A percentile compares a stretch with the other conserved stretches of the same genome.
Conservation (phyloP, 1,140 invertebrate genomes). For the Oryctes rhinoceros region DNA sequence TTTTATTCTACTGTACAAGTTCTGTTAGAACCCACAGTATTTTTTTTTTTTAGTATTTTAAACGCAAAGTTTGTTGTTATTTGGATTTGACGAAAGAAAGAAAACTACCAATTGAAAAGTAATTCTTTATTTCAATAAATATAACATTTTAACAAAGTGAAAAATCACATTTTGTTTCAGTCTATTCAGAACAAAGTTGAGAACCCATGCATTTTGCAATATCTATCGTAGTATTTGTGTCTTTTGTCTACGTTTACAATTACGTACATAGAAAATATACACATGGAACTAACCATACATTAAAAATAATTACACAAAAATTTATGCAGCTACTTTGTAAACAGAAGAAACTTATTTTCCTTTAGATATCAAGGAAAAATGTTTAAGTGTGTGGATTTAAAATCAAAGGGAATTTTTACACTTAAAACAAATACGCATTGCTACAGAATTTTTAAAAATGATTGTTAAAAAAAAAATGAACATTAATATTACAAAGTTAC, state of each 20-base stretch:
- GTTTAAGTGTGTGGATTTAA: neutral
- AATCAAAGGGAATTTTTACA: neutral
- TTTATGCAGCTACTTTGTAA: neutral
- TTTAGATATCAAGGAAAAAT: too few relatives aligned
- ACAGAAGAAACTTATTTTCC: too few relatives aligned
- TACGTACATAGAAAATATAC: neutral
- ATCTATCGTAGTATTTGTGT: neutral
- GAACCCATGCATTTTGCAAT: neutral
- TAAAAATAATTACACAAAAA: neutral
- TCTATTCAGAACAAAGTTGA: constrained; percentile 8
- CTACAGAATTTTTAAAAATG: neutral
- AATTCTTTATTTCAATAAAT: constrained; percentile 13
- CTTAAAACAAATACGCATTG: neutral
- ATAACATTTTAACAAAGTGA: neutral
- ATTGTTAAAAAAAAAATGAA: neutral
- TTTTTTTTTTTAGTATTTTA: too few relatives aligned
- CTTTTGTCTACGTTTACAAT: neutral
- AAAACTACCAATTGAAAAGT: neutral
- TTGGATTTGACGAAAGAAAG: neutral
- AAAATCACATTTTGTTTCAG: neutral
- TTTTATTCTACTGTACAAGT: too few relatives aligned
- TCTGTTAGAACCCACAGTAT: too few relatives aligned
- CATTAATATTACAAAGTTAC: neutral
- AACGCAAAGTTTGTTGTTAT: too few relatives aligned
- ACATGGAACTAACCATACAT: neutral